Evolutionary conservation across 2,797 vertebrate species (phyloP), one percentile per base, ranked within the genome.

Genomic region (Sciaenops ocellatus): DNA sequence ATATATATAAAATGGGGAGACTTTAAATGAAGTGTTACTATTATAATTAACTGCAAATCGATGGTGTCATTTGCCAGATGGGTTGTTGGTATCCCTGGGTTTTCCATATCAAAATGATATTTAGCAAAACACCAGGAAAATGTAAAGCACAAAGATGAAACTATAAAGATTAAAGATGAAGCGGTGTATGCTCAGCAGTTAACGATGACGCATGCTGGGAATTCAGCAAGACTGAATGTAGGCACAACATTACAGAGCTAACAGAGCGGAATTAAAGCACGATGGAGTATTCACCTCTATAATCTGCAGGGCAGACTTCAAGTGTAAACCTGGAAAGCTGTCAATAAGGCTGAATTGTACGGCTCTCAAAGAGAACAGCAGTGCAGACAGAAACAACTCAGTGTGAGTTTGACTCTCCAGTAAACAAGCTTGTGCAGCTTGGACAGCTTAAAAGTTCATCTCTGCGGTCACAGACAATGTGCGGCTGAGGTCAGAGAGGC

Each of bases 391-490:
- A 67, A 51, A 59, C 69, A 51, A 6, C 51, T 1, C 48, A 0
- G 30, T 11, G 30, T 11, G 1, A 20, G 3, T 42, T 47, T 65
- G 48, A 75, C 28, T 50, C 54, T 38, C 38, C 46, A 24, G 66
- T 55, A 65, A 73, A 83, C 55, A 28, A 28, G 52, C 70, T 30
- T 20, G 41, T 52, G 41, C 22, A 75, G 50, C 1, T n/a, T n/a
- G 5, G 54, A 54, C 59, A 24, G 72, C 34, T 72, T 65, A 50
- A 76, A 52, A 46, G 24, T 17, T 18, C 10, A n/a, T 20, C 56
- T 38, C 20, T 41, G 30, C 13, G 20, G 57, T 41, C 4, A 8
- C 10, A 13, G 30, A 12, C 1, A n/a, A 60, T n/a, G 34, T 60
- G 34, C 57, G n/a, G 60, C 64, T 64, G 22, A 54, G 66, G 55